Base-by-base conservation (phyloP, 2,797 vertebrate genomes). In the Champsocephalus esox region DNA sequence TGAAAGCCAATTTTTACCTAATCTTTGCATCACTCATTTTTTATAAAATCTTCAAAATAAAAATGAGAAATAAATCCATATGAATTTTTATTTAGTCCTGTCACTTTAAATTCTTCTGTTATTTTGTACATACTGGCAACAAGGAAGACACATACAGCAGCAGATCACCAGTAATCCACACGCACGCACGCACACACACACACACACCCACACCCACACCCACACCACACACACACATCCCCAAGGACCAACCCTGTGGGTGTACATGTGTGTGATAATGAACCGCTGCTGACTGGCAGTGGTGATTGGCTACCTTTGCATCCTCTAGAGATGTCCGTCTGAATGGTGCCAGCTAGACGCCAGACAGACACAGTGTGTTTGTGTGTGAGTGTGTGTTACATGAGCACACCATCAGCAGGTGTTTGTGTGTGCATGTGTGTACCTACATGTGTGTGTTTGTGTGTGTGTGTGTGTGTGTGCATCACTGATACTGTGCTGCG, bases 321-420 rank as follows among this genome's bases (percentile, higher is more conserved):
- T 75, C 77, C 89, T 89, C 88, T 74, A 75, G 89, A 90, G 89
- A 89, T 83, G 79, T 59, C 77, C 32, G 85, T 75, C 89, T 89
- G 63, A 83, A 85, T 50, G 89, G 91, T 90, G 89, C 88, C 91
- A 90, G 89, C 54, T 60, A 84, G 91, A 92, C 87, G 88, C 87
- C 93, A 89, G 87, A 84, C 89, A 85, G 84, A 78, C 73, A 49
- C 65, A 52, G 32, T 86, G 70, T 80, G 79, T 78, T n/a, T 24
- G 14, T 63, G 71, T 63, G 69, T 61, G 69, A 74, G 73, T 64
- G 68, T 76, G 59, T 48, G 57, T 76, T 55, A 38, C 34, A 38
- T 8, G 34, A 38, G 8, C 34, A 38, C 8, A 38, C 34, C 34
- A 38, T 38, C 34, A 38, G 34, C 34, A 38, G 75, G 79, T 86